These are phyloP conservation scores for Branchellion lobata DNA, from an alignment of 2,888 invertebrate species.

Conservation along the genomic window DNA sequence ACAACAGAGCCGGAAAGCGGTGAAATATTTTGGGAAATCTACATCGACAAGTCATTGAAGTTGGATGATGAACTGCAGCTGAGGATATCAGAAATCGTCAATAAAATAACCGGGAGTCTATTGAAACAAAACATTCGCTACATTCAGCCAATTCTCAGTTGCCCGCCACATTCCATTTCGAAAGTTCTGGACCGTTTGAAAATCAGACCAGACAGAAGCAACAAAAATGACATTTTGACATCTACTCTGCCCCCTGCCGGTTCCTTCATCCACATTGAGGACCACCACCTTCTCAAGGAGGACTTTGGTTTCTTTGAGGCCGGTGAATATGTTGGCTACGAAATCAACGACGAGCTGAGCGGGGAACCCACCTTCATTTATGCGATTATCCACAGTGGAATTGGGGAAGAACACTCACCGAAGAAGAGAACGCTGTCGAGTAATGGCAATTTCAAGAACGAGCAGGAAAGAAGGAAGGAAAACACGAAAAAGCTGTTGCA, in stretches of 20 bases:
- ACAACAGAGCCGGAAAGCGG: slow-evolving; percentile 33
- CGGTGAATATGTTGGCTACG: slow-evolving; percentile 53
- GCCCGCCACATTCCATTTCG: slow-evolving; percentile 52
- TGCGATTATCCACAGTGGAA: slow-evolving; percentile 51
- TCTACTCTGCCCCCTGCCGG: slow-evolving; percentile 52
- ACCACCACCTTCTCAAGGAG: slow-evolving; percentile 53
- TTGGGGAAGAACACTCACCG: slow-evolving; percentile 31
- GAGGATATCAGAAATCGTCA: slow-evolving; percentile 36
- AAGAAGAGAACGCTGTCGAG: background rate
- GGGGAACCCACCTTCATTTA: slow-evolving; percentile 52
- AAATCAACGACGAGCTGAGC: slow-evolving; percentile 51
- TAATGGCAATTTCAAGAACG: background rate
- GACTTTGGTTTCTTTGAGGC: slow-evolving; percentile 52
- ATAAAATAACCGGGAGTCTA: slow-evolving; percentile 50
- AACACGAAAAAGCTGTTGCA: slow-evolving; percentile 26
- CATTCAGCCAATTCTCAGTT: slow-evolving; percentile 53
- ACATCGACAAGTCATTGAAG: slow-evolving; percentile 48
- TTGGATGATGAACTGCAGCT: slow-evolving; percentile 52
- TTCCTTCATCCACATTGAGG: slow-evolving; percentile 53
- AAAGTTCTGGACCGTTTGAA: slow-evolving; percentile 52
- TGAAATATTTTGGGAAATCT: slow-evolving; percentile 50
- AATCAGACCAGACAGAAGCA: slow-evolving; percentile 52
- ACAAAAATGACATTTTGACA: slow-evolving; percentile 32
- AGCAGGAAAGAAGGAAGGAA: background rate
- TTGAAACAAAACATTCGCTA: slow-evolving; percentile 53